phyloP scores from a whole-genome alignment of 2,888 invertebrate species.

The Drosophila neotestacea region DNA sequence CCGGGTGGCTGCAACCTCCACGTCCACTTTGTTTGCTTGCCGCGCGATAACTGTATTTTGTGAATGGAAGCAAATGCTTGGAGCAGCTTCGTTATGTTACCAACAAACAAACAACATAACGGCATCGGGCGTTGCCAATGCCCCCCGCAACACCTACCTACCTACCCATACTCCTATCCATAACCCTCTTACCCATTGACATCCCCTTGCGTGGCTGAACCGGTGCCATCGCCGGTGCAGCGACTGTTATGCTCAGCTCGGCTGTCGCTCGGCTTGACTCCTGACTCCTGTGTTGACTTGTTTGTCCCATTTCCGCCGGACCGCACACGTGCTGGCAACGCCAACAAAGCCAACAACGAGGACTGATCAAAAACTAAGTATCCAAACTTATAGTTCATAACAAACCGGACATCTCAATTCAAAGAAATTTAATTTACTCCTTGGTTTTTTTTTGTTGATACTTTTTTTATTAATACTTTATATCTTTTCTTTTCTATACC shows the following conservation, averaged over 20 bases:
- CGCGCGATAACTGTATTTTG: constrained; percentile 75
- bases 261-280: constrained; percentile 42
- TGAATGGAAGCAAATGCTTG: constrained; percentile 68
- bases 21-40: constrained; percentile 65
- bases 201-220: constrained; percentile 1
- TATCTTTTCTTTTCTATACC: no score
- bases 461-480: no score
- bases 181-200: no score
- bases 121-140: constrained; percentile 45
- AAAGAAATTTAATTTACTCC: no score
- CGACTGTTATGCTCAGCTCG: constrained; percentile 33
- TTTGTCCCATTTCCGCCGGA: constrained; percentile 59
- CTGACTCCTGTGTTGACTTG: constrained; percentile 24
- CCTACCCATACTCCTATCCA: background rate
- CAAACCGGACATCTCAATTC: no score
- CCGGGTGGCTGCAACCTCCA: constrained; percentile 25
- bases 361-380: background rate
- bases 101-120: constrained; percentile 43
- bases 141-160: background rate
- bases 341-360: constrained; percentile 27
- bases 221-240: constrained; percentile 58
- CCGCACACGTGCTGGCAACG: constrained; percentile 46
- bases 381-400: no score
- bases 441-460: no score
- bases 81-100: constrained; percentile 57